Conservation (phyloP, 2,113 vertebrate genomes). For the Piprites chloris region DNA sequence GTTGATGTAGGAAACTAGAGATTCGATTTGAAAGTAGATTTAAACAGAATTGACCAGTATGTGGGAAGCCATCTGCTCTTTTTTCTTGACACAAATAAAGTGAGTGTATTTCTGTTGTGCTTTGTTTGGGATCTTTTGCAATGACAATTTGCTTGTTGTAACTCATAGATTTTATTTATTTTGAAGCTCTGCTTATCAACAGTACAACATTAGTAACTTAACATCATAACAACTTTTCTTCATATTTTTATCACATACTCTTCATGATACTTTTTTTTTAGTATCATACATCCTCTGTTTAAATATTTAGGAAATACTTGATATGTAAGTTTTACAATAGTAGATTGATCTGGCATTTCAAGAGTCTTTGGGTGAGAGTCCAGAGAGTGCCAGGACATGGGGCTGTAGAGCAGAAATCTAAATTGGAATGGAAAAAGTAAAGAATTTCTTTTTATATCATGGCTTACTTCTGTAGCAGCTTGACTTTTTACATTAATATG, state of each 20-base stretch:
- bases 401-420: background rate
- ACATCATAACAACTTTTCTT: background rate
- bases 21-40: background rate
- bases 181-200: background rate
- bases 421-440: background rate
- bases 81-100: background rate
- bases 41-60: background rate
- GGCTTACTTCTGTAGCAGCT: background rate
- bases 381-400: background rate
- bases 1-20: background rate
- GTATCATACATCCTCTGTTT: accelerated
- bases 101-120: background rate
- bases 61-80: background rate
- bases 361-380: background rate
- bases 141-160: background rate
- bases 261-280: background rate
- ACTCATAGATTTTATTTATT: background rate
- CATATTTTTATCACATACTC: background rate
- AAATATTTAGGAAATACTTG: background rate
- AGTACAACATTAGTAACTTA: background rate
- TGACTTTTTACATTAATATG: background rate
- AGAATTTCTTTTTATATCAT: background rate
- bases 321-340: background rate
- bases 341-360: background rate
- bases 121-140: background rate